Evolutionary conservation across 2,888 invertebrate genomes (phyloP).

Genomic region (Hydraecia micacea): DNA sequence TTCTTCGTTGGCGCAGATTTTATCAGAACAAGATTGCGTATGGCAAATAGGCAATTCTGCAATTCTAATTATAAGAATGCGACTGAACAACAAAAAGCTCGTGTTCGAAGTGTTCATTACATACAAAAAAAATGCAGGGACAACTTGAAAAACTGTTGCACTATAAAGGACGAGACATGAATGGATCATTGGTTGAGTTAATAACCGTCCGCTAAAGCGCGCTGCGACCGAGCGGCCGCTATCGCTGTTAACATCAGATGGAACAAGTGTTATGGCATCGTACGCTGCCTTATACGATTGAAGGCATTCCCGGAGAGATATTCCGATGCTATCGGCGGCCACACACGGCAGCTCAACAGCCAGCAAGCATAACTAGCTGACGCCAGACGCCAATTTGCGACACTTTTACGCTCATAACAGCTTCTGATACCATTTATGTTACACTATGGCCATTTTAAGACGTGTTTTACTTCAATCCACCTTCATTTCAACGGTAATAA

Average conservation of each 20-base stretch:
- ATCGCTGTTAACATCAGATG: conserved; percentile 83
- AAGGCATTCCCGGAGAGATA: conserved; percentile 80
- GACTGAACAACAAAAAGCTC: conserved; percentile 44
- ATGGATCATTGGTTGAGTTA: conserved; percentile 77
- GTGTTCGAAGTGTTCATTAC: conserved; percentile 51
- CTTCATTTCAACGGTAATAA: conserved; percentile 67
- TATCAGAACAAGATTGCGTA: conserved; percentile 60
- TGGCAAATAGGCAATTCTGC: conserved; percentile 56
- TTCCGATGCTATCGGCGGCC: conserved; percentile 84
- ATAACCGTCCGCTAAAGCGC: conserved; percentile 79
- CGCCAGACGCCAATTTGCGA: conserved; percentile 82
- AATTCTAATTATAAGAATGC: conserved; percentile 61
- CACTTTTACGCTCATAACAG: conserved; percentile 83
- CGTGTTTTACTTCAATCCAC: conserved; percentile 73
- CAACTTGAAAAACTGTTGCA: conserved; percentile 54
- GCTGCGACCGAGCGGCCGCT: conserved; percentile 73
- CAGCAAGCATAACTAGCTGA: conserved; percentile 80
- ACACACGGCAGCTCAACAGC: conserved; percentile 79
- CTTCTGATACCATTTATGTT: conserved; percentile 78
- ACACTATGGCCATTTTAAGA: conserved; percentile 72
- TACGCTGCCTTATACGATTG: conserved; percentile 83
- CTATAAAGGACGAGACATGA: conserved; percentile 67
- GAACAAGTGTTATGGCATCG: conserved; percentile 88
- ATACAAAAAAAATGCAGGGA: conserved; percentile 53
- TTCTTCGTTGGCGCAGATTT: conserved; percentile 48